Percentiles rank a stretch among this genome's conserved stretches.
Conservation (phyloP, 1,140 invertebrate genomes). For the Acromyrmex echinatior region DNA sequence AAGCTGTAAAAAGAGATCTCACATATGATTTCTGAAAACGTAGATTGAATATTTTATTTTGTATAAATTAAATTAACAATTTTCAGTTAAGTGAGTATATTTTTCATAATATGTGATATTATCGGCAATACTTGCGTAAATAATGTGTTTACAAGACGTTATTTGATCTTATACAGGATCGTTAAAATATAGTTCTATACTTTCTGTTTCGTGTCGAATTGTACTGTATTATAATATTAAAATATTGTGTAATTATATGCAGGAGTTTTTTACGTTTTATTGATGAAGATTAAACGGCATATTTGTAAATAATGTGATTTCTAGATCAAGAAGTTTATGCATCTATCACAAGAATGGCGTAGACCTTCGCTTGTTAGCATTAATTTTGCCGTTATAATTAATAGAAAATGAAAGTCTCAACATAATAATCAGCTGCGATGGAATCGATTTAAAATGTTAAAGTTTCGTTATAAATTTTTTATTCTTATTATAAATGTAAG, state of each 20-base stretch:
- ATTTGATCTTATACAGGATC: conserved; percentile 10
- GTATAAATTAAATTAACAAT: not conserved
- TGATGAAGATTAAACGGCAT: conserved; percentile 4
- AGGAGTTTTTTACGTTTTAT: not conserved
- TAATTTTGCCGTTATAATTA: conserved; percentile 35
- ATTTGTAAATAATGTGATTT: conserved; percentile 50
- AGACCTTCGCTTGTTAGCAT: conserved; percentile 34
- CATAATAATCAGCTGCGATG: not conserved
- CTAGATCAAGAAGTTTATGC: conserved; percentile 4
- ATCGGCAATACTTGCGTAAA: not conserved
- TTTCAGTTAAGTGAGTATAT: not conserved
- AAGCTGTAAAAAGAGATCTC: not conserved
- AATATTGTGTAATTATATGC: not conserved
- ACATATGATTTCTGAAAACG: not conserved
- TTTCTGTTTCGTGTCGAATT: conserved; percentile 21
- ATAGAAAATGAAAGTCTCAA: conserved; percentile 7
- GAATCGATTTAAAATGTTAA: not conserved
- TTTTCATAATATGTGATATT: not conserved
- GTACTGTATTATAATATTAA: conserved; percentile 3
- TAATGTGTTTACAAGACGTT: not conserved
- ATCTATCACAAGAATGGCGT: conserved; percentile 20
- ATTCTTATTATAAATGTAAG: not conserved
- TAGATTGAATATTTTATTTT: not conserved
- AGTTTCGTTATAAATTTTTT: not conserved
- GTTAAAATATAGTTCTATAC: not conserved